These are phyloP conservation scores for Holothuria glaberrima DNA, from an alignment of 35 echinoderm and acorn worm species.

Conservation along the genomic window DNA sequence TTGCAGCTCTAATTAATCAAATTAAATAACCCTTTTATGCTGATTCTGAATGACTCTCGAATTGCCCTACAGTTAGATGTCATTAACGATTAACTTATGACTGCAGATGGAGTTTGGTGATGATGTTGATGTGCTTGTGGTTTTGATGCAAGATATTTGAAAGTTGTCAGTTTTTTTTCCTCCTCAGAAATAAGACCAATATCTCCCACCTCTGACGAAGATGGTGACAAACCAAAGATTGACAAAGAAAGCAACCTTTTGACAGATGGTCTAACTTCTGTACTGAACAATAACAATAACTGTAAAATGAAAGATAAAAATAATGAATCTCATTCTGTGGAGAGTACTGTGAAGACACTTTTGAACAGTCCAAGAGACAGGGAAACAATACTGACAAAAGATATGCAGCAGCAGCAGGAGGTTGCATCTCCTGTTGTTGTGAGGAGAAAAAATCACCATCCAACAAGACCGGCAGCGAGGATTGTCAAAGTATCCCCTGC, in stretches of 20 bases:
- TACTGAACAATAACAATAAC: constrained; percentile 45
- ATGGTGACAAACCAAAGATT: constrained; percentile 46
- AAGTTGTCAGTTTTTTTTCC: background rate
- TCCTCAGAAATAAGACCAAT: constrained; percentile 86
- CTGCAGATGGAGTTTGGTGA: background rate
- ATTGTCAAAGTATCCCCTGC: constrained; percentile 84
- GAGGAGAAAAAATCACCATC: constrained; percentile 54
- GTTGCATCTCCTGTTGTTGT: constrained; percentile 40
- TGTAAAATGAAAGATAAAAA: constrained; percentile 54
- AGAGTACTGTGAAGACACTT: constrained; percentile 19
- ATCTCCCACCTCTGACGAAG: constrained; percentile 79
- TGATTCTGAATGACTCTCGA: too few relatives aligned
- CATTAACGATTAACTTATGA: too few relatives aligned
- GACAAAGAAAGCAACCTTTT: constrained; percentile 7
- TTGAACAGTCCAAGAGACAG: constrained; percentile 52
- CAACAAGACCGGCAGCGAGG: constrained; percentile 68
- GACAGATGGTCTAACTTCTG: constrained; percentile 23
- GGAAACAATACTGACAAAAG: constrained; percentile 39
- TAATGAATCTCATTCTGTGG: constrained; percentile 18
- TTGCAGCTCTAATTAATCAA: background rate
- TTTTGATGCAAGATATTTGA: background rate
- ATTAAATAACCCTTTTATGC: background rate
- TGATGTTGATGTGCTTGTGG: background rate
- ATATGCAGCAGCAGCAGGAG: background rate
- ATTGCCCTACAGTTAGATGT: too few relatives aligned